Percentiles rank a stretch among this genome's conserved stretches.
Conservation (phyloP, 2,797 vertebrate species). For the Peromyscus aztecus region DNA sequence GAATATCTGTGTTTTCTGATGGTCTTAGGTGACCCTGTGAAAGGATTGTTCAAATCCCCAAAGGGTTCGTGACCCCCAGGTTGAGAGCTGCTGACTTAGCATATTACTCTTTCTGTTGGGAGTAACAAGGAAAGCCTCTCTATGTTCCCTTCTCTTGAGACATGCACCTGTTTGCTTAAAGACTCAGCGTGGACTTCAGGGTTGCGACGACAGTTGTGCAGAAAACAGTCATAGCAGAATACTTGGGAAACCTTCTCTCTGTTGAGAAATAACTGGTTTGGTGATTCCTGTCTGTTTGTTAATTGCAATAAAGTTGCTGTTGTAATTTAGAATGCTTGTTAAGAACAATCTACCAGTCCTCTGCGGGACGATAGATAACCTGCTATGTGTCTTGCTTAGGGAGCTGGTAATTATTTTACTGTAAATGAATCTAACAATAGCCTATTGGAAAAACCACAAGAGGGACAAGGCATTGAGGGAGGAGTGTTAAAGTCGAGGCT, state of each 20-base stretch:
- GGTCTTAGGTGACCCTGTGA: not conserved
- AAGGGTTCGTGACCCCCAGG: no score
- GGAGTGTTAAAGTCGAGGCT: constrained; percentile 61
- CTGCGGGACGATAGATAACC: constrained; percentile 80
- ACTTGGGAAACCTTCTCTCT: constrained; percentile 70
- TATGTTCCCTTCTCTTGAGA: constrained; percentile 75
- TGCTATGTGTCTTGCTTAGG: constrained; percentile 81
- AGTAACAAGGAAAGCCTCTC: constrained; percentile 67
- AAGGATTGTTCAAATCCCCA: not conserved
- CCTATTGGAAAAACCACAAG: constrained; percentile 73
- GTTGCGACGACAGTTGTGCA: constrained; percentile 67
- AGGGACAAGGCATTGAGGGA: constrained; percentile 73
- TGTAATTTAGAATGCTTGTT: constrained; percentile 85
- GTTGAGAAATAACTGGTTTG: constrained; percentile 74
- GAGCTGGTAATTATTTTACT: constrained; percentile 85
- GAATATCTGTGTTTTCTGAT: not conserved
- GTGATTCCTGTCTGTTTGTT: constrained; percentile 81
- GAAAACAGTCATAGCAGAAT: constrained; percentile 65
- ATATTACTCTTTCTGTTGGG: constrained; percentile 72
- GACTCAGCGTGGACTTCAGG: constrained; percentile 66
- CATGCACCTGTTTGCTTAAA: constrained; percentile 74
- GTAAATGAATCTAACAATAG: constrained; percentile 82
- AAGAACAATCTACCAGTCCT: constrained; percentile 73
- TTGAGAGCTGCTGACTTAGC: not conserved
- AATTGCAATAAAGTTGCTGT: constrained; percentile 81